Evolutionary conservation across 2,797 vertebrate species (phyloP).

Genomic region (Leuciscus waleckii): DNA sequence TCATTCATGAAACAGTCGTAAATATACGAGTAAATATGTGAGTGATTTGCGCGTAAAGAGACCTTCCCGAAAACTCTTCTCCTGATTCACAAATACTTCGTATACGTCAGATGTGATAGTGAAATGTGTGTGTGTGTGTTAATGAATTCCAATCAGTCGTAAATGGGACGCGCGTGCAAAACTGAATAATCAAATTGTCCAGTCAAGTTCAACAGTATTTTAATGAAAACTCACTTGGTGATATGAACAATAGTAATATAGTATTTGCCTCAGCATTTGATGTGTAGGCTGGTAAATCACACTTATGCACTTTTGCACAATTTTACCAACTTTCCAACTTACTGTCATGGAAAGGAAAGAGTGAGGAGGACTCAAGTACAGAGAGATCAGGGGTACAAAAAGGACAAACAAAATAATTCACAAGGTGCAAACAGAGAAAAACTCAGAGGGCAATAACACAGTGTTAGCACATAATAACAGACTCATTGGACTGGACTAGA

Average conservation of each 20-base stretch:
- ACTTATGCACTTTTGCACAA: neutral
- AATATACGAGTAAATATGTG: too few species aligned
- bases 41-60: too few species aligned
- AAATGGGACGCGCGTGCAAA: neutral
- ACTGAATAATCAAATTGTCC: neutral
- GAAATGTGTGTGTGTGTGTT: too few species aligned
- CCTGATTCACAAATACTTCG: too few species aligned
- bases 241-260: neutral
- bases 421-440: neutral
- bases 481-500: neutral
- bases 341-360: neutral
- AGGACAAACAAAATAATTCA: neutral
- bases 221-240: neutral
- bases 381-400: neutral
- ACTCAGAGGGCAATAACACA: neutral
- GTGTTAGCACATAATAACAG: neutral
- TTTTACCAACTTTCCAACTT: neutral
- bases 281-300: neutral
- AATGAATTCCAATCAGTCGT: too few species aligned
- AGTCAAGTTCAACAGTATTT: neutral
- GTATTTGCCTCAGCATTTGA: neutral
- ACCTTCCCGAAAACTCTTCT: too few species aligned
- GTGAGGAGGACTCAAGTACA: neutral
- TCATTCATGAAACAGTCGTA: too few species aligned
- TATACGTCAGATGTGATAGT: too few species aligned